A percentile compares a stretch with the other conserved stretches of the same genome.
These are phyloP conservation scores for Gymnoscopelus microlampas DNA, from an alignment of 2,797 vertebrate species.

Conservation along the genomic window DNA sequence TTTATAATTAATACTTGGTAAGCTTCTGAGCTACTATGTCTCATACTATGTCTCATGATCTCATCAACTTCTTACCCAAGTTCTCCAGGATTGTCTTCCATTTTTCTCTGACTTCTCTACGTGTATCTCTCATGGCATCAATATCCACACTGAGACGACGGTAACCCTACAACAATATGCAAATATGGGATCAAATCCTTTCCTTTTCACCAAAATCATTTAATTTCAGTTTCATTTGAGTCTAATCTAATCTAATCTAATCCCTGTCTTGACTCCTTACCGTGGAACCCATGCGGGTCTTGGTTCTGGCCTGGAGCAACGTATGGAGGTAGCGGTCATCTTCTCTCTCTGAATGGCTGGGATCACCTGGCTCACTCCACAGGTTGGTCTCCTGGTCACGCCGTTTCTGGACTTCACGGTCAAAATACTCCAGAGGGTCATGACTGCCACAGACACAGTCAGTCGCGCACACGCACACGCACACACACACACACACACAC, in stretches of 20 bases:
- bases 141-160: slow-evolving; percentile 85
- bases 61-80: slow-evolving; percentile 72
- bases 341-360: slow-evolving; percentile 82
- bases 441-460: slow-evolving; percentile 55
- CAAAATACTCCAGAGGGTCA: slow-evolving; percentile 85
- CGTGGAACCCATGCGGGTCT: slow-evolving; percentile 82
- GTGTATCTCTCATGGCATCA: slow-evolving; percentile 83
- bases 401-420: slow-evolving; percentile 82
- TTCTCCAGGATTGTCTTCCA: slow-evolving; percentile 86
- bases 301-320: slow-evolving; percentile 80
- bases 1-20: too few relatives aligned
- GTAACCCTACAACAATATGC: slow-evolving; percentile 72
- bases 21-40: too few relatives aligned
- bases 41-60: not conserved
- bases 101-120: slow-evolving; percentile 83
- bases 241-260: not conserved
- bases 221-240: not conserved
- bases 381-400: slow-evolving; percentile 86
- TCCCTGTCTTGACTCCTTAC: slow-evolving; percentile 49
- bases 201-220: too few relatives aligned
- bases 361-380: slow-evolving; percentile 85
- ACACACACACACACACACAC: not conserved
- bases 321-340: slow-evolving; percentile 82
- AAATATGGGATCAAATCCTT: too few relatives aligned
- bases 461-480: too few relatives aligned